Base-by-base conservation (phyloP, 64 coral and sea anemone species). In the Pachyseris speciosa region DNA sequence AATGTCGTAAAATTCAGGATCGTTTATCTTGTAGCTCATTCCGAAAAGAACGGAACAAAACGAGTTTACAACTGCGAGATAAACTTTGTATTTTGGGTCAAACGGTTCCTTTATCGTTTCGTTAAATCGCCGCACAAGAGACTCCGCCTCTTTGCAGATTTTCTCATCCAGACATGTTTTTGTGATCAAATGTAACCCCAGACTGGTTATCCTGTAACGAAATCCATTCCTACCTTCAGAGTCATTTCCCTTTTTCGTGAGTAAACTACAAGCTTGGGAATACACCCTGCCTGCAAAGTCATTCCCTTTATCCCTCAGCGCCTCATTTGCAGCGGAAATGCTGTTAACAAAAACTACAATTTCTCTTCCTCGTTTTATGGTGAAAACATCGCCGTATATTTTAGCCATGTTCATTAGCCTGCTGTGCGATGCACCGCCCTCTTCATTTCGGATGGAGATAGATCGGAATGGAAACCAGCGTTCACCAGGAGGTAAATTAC, bases 1-100 rank as follows among this genome's bases (percentile, higher is more conserved):
- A 47, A 74, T 39, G 16, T 47, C 37, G 20, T 41, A 74, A 26
- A 74, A 74, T 47, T 74, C 70, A 10, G 70, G 70, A 74, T 74
- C 70, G 70, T 74, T 39, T 4, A 74, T 47, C 22, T 74, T 47
- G n/a, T 74, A 74, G 0, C 70, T 39, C 24, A 19, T 20, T n/a
- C 34, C 70, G 38, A 74, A 74, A 20, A 74, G 43, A 39, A 39
- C 19, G 28, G 70, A 1, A 47, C 32, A 74, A 17, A 74, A 41
- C 26, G 43, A 19, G 43, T 74, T 74, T 37, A 47, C 43, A 5
- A 47, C 24, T 4, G 70, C 70, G 33, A 74, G 36, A n/a, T 47
- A 39, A 74, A 74, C 36, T 26, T 74, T 53, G 22, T 77, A 49
- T 25, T 22, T 49, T 26, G 49, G 40, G 19, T 77, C 74, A 24